These are phyloP conservation scores for Conomelus anceps DNA, from an alignment of 2,888 invertebrate genomes.

Conservation along the genomic window DNA sequence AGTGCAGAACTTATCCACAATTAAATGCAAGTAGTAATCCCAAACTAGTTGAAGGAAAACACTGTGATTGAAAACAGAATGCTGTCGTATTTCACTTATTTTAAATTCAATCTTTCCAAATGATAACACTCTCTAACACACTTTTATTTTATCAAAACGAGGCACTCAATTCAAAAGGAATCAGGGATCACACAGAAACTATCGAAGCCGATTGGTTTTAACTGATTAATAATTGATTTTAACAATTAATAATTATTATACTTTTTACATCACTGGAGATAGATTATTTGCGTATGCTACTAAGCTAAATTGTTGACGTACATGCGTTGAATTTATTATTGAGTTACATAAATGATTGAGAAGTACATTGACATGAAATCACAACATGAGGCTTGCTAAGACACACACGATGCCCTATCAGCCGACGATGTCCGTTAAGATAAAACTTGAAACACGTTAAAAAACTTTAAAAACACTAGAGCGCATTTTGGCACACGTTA, in stretches of 20 bases:
- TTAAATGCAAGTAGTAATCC: background rate
- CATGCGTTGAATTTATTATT: too few relatives aligned
- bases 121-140: background rate
- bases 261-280: background rate
- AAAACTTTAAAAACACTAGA: background rate
- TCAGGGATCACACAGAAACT: background rate
- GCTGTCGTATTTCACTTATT: too few relatives aligned
- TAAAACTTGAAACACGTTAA: background rate
- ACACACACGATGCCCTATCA: background rate
- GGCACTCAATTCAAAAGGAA: background rate
- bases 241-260: too few relatives aligned
- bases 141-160: background rate
- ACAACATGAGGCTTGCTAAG: too few relatives aligned
- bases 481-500: too few relatives aligned
- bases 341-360: too few relatives aligned
- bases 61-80: background rate
- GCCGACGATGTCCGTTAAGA: background rate
- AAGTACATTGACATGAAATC: too few relatives aligned
- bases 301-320: too few relatives aligned
- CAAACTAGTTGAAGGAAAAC: background rate
- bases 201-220: background rate
- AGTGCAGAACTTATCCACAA: background rate
- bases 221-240: too few relatives aligned
- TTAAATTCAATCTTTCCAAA: background rate
- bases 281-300: too few relatives aligned